Conservation (phyloP, 2,888 invertebrate genomes). For the Nemoura dubitans region DNA sequence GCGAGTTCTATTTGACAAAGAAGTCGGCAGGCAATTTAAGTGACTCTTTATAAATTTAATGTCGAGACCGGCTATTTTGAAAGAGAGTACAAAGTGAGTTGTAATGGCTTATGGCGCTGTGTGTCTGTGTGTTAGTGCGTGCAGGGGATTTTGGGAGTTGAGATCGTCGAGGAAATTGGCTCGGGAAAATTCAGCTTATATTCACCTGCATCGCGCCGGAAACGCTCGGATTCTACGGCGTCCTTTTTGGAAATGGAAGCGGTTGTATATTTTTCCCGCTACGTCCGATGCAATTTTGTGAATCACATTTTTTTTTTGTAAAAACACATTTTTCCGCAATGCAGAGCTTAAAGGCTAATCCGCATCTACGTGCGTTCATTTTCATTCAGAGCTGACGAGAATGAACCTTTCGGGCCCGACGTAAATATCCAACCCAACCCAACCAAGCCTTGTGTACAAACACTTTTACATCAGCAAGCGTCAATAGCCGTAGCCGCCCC, state of each 20-base stretch:
- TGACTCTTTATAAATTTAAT: neutral
- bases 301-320: neutral
- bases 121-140: neutral
- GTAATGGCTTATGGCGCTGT: neutral
- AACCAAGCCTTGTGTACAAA: neutral
- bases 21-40: constrained; percentile 3
- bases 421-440: neutral
- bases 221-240: neutral
- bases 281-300: neutral
- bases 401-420: neutral
- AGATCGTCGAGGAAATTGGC: neutral
- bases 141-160: neutral
- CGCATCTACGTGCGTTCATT: neutral
- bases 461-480: neutral
- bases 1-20: constrained; percentile 7
- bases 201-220: constrained; percentile 7
- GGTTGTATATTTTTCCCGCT: neutral
- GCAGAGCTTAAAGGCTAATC: neutral
- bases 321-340: neutral
- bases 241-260: neutral
- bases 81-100: neutral
- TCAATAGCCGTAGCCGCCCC: neutral
- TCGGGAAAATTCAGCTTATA: neutral
- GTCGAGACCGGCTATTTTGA: neutral
- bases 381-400: neutral